Conservation (phyloP, 2,797 vertebrate genomes). For the Pipistrellus kuhlii region DNA sequence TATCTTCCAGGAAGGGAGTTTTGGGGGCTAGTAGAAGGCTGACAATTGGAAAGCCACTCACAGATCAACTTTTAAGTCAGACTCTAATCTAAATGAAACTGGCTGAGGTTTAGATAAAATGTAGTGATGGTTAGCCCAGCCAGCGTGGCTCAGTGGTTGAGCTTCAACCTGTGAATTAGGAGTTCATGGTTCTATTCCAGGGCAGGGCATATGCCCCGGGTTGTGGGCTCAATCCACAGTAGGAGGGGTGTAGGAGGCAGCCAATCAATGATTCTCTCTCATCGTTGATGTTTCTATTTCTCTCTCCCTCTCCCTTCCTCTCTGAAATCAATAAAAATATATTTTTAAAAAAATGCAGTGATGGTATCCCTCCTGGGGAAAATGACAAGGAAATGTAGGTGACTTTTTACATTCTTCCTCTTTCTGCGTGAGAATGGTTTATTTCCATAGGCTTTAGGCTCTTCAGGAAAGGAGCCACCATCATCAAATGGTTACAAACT, state of each 20-base stretch:
- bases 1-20: slow-evolving; percentile 34
- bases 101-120: slow-evolving; percentile 46
- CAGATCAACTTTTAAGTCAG: slow-evolving; percentile 60
- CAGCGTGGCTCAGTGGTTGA: no score
- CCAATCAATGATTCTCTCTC: no score
- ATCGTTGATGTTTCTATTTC: no score
- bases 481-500: background rate
- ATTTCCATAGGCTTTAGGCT: background rate
- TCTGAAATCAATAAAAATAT: no score
- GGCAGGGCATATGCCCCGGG: no score
- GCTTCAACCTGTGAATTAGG: no score
- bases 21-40: slow-evolving; percentile 46
- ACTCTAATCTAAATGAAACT: slow-evolving; percentile 62
- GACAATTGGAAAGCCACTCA: slow-evolving; percentile 60
- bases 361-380: background rate
- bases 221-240: no score
- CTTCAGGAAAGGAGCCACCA: background rate
- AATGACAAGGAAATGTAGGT: background rate
- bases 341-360: no score
- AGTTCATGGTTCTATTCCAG: no score
- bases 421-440: background rate
- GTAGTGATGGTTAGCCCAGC: background rate
- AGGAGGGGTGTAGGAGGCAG: no score
- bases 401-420: background rate
- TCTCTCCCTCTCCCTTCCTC: no score